Conservation (phyloP, 2,888 invertebrate species). For the Thecophora atra region DNA sequence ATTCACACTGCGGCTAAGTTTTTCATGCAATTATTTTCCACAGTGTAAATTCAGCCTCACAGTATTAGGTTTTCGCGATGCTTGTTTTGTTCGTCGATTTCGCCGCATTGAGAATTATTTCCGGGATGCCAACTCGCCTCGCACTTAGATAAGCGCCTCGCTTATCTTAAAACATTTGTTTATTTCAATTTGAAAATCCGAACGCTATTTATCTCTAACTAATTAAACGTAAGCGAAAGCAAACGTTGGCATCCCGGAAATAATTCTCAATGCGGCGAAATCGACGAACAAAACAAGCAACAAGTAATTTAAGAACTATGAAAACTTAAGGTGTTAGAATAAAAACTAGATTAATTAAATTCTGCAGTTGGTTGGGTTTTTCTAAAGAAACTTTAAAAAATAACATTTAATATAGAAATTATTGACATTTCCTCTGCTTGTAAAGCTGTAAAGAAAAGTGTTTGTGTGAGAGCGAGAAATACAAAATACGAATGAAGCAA, state of each 20-base stretch:
- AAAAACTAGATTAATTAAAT: neutral
- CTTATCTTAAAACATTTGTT: neutral
- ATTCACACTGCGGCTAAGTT: no score
- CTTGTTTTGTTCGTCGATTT: no score
- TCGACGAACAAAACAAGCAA: no score
- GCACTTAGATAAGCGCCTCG: neutral
- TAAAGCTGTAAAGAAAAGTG: slow-evolving; percentile 17
- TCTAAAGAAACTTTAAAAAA: no score
- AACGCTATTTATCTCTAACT: neutral
- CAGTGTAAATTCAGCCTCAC: no score
- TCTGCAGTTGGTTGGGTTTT: no score
- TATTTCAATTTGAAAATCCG: no score
- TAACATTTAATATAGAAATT: slow-evolving; percentile 16
- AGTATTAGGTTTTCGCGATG: no score
- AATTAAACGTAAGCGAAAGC: neutral
- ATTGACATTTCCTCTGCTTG: slow-evolving; percentile 13
- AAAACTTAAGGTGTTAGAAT: neutral
- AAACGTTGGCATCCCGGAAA: neutral
- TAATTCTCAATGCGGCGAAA: no score
- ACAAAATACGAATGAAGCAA: neutral
- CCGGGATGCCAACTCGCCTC: neutral
- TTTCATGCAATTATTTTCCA: no score
- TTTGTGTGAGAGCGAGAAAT: neutral
- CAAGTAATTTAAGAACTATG: no score
- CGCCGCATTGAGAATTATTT: no score